These are phyloP conservation scores for Osmerus eperlanus DNA, from an alignment of 2,113 vertebrate genomes.

Conservation along the genomic window DNA sequence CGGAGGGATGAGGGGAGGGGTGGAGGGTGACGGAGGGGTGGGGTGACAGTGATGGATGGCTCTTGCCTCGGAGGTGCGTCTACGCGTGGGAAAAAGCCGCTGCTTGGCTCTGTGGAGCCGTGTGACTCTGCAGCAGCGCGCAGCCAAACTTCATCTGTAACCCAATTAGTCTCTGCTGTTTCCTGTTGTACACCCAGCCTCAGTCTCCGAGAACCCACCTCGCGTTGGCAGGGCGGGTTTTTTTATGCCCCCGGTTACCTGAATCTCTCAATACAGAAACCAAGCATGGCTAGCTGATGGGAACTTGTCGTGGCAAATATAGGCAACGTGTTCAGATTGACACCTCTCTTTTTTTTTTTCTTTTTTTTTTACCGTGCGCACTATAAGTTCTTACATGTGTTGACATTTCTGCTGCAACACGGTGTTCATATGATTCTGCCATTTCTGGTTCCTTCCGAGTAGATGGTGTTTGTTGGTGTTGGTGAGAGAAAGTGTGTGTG, in stretches of 20 bases:
- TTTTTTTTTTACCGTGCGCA: too few relatives aligned
- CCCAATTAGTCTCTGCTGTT: slow-evolving; percentile 20
- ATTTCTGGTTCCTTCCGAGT: too few relatives aligned
- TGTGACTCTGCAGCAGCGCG: slow-evolving; percentile 19
- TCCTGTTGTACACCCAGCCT: slow-evolving; percentile 20
- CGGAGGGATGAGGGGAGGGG: slow-evolving; percentile 33
- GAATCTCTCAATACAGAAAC: neutral
- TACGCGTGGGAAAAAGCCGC: slow-evolving; percentile 48
- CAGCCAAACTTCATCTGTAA: slow-evolving; percentile 24
- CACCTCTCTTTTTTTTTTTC: too few relatives aligned
- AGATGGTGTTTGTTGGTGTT: neutral
- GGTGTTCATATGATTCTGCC: slow-evolving; percentile 6
- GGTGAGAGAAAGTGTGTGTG: neutral
- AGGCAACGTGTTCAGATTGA: too few relatives aligned
- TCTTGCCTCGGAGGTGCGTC: slow-evolving; percentile 21
- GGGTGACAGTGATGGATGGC: slow-evolving; percentile 53
- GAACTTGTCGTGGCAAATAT: too few relatives aligned
- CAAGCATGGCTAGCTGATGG: neutral
- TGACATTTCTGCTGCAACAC: too few relatives aligned
- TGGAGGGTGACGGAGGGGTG: slow-evolving; percentile 14
- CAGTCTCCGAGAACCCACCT: too few relatives aligned
- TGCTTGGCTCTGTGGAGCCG: neutral
- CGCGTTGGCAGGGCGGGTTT: neutral
- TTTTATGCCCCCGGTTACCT: neutral
- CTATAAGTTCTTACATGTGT: too few relatives aligned